Evolutionary conservation across 2,797 vertebrate species (phyloP).

Genomic region (Menidia menidia): DNA sequence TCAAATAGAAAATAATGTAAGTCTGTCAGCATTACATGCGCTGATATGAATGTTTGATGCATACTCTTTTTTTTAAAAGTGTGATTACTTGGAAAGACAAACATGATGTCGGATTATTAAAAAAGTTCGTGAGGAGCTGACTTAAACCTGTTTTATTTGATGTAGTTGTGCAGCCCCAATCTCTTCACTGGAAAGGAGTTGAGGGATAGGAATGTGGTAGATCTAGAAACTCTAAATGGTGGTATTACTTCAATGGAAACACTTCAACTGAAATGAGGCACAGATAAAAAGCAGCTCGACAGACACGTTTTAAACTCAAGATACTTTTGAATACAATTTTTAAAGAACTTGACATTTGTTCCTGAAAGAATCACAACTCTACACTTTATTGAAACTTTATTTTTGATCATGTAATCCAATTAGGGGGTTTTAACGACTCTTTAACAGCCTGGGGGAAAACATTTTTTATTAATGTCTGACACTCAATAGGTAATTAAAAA

Average conservation of each 20-base stretch:
- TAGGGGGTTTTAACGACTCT: too few species aligned
- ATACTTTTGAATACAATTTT: not conserved
- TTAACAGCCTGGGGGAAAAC: not conserved
- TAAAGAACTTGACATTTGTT: too few species aligned
- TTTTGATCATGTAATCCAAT: not conserved
- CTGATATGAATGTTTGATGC: too few species aligned
- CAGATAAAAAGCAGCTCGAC: not conserved
- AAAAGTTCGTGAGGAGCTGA: not conserved
- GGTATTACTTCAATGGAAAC: constrained; percentile 20
- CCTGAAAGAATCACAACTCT: not conserved
- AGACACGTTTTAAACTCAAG: not conserved
- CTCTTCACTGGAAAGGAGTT: not conserved
- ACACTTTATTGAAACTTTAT: not conserved
- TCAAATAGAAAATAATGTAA: not conserved
- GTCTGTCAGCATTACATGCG: too few species aligned
- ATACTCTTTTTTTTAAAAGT: too few species aligned
- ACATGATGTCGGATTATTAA: not conserved
- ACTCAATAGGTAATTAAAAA: not conserved
- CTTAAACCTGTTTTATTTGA: not conserved
- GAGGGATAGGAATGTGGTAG: constrained; percentile 44
- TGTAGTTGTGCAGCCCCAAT: not conserved
- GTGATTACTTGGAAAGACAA: too few species aligned
- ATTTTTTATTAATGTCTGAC: too few species aligned
- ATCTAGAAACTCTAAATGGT: constrained; percentile 30
- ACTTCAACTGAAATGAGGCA: not conserved